These are phyloP conservation scores for Cavia porcellus DNA, from an alignment of 2,113 vertebrate species.

Conservation along the genomic window DNA sequence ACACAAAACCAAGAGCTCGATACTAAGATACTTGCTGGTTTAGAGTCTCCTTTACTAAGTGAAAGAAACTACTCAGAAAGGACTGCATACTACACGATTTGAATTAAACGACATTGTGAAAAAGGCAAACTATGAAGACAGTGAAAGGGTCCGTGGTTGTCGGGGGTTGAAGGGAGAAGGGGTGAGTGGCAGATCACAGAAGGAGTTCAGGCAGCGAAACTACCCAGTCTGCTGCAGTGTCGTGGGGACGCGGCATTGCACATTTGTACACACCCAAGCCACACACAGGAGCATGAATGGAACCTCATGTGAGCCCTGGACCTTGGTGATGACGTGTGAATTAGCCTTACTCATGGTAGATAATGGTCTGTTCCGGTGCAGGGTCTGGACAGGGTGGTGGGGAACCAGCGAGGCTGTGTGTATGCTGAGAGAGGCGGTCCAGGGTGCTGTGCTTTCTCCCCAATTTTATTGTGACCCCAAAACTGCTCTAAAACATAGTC, in stretches of 20 bases:
- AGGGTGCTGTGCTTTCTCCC: neutral
- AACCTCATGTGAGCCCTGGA: neutral
- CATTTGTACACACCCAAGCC: neutral
- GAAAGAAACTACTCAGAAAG: neutral
- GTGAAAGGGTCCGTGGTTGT: neutral
- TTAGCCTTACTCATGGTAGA: neutral
- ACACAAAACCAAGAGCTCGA: neutral
- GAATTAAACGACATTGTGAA: neutral
- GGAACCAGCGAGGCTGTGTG: neutral
- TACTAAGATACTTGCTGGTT: neutral
- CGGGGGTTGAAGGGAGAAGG: neutral
- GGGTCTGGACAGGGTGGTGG: neutral
- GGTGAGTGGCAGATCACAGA: neutral
- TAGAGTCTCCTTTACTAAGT: neutral
- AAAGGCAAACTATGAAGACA: neutral
- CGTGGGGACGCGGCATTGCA: fast-evolving
- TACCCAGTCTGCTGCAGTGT: neutral
- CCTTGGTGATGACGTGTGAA: neutral
- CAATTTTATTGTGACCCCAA: neutral
- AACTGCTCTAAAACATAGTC: neutral
- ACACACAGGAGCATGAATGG: neutral
- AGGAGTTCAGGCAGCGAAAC: neutral
- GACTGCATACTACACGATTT: neutral
- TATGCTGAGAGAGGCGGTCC: too few species aligned
- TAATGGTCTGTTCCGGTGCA: neutral